Conservation (phyloP, 2,113 vertebrate species). For the Prolemur simus region DNA sequence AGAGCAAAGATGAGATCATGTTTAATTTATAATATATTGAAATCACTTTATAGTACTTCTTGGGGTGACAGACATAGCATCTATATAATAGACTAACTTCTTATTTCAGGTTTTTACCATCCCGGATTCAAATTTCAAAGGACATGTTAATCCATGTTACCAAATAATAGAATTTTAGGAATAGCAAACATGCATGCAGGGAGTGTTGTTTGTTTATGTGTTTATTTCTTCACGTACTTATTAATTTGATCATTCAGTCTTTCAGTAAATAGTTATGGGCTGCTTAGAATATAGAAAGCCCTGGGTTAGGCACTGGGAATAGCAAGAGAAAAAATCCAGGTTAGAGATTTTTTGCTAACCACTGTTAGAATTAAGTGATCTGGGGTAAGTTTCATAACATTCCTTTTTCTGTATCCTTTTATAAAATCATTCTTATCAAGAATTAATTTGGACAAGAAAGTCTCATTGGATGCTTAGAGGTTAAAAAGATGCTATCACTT, state of each 20-base stretch:
- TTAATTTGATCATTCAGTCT: neutral
- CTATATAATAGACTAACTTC: constrained; percentile 17
- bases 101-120: constrained; percentile 28
- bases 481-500: neutral
- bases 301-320: neutral
- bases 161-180: neutral
- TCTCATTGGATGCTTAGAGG: neutral
- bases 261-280: neutral
- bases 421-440: neutral
- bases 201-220: neutral
- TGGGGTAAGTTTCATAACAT: neutral
- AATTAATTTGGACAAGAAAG: neutral
- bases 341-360: neutral
- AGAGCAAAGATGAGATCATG: neutral
- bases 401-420: neutral
- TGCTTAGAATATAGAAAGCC: neutral
- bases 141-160: neutral
- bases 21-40: constrained; percentile 43
- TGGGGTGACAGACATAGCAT: neutral
- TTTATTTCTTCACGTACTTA: neutral
- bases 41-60: constrained; percentile 25
- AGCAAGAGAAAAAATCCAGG: neutral
- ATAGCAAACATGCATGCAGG: neutral
- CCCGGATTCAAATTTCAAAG: constrained; percentile 42
- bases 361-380: neutral